These are phyloP conservation scores for Ephialtes manifestator DNA, from an alignment of 2,888 invertebrate genomes.

Conservation along the genomic window DNA sequence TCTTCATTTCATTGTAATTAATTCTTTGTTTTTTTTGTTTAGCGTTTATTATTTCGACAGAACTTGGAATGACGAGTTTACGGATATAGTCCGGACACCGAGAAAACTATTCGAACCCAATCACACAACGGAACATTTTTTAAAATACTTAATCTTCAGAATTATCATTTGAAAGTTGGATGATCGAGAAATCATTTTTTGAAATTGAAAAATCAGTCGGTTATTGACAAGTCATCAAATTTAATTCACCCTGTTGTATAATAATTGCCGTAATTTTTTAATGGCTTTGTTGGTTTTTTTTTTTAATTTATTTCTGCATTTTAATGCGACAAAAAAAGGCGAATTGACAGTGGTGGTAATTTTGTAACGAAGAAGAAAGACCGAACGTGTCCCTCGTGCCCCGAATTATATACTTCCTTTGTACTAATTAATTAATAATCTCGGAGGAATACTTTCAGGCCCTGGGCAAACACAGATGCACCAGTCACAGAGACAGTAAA, in stretches of 20 bases:
- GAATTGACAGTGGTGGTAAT: slow-evolving; percentile 37
- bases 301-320: slow-evolving; percentile 1
- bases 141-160: slow-evolving; percentile 12
- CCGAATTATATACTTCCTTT: slow-evolving; percentile 48
- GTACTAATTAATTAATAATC: slow-evolving; percentile 60
- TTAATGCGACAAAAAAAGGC: neutral
- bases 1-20: slow-evolving; percentile 25
- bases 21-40: slow-evolving; percentile 13
- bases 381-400: slow-evolving; percentile 23
- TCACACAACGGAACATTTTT: slow-evolving; percentile 51
- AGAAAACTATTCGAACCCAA: slow-evolving; percentile 54
- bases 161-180: slow-evolving; percentile 10
- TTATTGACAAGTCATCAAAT: slow-evolving; percentile 29
- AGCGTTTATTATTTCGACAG: slow-evolving; percentile 47
- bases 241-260: slow-evolving; percentile 38
- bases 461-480: slow-evolving; percentile 54
- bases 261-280: neutral
- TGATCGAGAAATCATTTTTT: slow-evolving; percentile 16
- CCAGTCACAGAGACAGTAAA: slow-evolving; percentile 51
- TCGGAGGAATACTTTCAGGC: slow-evolving; percentile 65
- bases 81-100: slow-evolving; percentile 57
- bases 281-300: slow-evolving; percentile 10
- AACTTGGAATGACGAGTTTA: slow-evolving; percentile 59
- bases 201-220: slow-evolving; percentile 14
- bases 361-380: slow-evolving; percentile 28